Base-by-base conservation (phyloP, 2,888 invertebrate genomes). In the Nebria brevicollis region DNA sequence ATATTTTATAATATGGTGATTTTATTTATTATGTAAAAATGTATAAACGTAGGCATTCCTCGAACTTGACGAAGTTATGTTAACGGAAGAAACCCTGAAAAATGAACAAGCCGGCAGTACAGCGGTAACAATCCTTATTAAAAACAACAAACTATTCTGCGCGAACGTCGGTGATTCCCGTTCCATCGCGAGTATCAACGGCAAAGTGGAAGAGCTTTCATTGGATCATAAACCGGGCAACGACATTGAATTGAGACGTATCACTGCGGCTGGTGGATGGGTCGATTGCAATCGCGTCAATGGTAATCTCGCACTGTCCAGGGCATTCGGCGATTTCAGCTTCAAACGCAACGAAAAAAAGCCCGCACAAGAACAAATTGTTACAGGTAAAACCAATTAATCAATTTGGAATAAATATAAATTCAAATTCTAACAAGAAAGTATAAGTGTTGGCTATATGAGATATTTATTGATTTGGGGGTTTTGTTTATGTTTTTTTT, bases 201-300 rank as follows among this genome's bases (percentile, higher is more conserved):
- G 98, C 41, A 90, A 91, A 86, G 95, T 93, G 83, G 94, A 95
- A 86, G 91, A 94, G 73, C 89, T 95, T 10, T 98, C 98, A 8
- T 92, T 94, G 85, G 99, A 99, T 89, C 99, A 99, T 89, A 99
- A 99, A 89, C 99, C 99, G 2, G 95, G 94, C 87, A 95, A 98
- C 87, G 95, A 95, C 83, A 92, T 92, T 68, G 99, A 99, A 90
- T 92, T 95, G 20, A 93, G 95, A 82, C 92, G 99, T 85, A 99
- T 99, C 85, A 93, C 92, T 64, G 96, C 96, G 0, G 99, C 98
- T 64, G 99, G 99, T 4, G 99, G 99, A 75, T 99, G 96, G 95
- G 98, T 99, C 1, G 97, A 98, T 88, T 95, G 96, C 85, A 98
- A 98, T 90, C 91, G 98, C 85, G 99, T 99, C n/a, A 99, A 99